Evolutionary conservation across 2,113 vertebrate genomes (phyloP).

Genomic region (Myocastor coypus): DNA sequence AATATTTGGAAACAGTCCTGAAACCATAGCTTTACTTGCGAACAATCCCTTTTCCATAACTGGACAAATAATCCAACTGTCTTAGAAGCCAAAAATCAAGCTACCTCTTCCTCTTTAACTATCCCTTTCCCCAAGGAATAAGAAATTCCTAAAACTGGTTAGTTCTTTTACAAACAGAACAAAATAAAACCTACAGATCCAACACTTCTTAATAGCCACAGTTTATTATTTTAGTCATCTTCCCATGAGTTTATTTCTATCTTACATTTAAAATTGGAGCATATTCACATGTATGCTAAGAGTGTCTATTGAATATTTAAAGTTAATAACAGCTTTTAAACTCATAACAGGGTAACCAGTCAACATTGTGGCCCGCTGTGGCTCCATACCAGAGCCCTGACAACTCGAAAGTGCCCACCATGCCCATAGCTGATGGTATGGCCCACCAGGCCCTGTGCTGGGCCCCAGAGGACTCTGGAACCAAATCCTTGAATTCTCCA

Average conservation of each 20-base stretch:
- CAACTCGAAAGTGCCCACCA: neutral
- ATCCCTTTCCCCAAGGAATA: neutral
- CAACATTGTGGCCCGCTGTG: neutral
- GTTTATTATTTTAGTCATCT: constrained; percentile 41
- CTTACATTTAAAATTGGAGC: neutral
- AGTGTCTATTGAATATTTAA: constrained; percentile 16
- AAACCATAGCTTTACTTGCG: constrained; percentile 61
- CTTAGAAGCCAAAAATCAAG: constrained; percentile 60
- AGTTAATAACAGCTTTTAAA: constrained; percentile 43
- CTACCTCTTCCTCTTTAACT: constrained; percentile 46
- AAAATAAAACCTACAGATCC: constrained; percentile 2
- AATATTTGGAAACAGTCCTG: constrained; percentile 69
- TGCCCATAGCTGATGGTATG: neutral
- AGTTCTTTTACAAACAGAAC: constrained; percentile 22
- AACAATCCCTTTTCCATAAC: constrained; percentile 65
- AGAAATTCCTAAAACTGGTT: constrained; percentile 38
- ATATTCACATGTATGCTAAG: neutral
- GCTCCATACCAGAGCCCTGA: neutral
- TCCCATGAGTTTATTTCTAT: constrained; percentile 8
- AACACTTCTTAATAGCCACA: neutral
- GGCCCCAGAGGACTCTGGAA: neutral
- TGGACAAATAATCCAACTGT: constrained; percentile 62
- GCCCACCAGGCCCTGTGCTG: neutral
- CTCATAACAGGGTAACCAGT: neutral
- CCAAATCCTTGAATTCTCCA: neutral